Evolutionary conservation across 2,888 invertebrate species (phyloP).

Genomic region (Subacronicta megacephala): DNA sequence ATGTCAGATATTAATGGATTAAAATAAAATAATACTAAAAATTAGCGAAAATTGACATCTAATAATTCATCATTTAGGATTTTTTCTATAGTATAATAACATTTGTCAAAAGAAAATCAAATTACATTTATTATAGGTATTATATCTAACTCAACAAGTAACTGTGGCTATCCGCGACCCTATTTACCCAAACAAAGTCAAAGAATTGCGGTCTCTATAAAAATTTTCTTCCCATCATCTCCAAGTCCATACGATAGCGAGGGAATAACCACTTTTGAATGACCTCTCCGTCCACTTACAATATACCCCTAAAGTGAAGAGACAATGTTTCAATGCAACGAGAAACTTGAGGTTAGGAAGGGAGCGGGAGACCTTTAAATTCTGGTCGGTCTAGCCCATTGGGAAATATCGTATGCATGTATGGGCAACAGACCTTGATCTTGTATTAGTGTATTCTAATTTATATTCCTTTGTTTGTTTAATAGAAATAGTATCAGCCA

Average conservation of each 20-base stretch:
- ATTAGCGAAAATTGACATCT: no score
- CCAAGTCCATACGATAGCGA: constrained; percentile 34
- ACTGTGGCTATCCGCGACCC: constrained; percentile 11
- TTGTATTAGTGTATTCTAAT: constrained; percentile 58
- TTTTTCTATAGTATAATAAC: no score
- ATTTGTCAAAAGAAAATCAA: no score
- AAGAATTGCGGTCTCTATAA: constrained; percentile 50
- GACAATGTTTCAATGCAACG: not conserved
- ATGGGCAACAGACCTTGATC: constrained; percentile 52
- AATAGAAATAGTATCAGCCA: constrained; percentile 51
- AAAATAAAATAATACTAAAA: no score
- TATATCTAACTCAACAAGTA: constrained; percentile 12
- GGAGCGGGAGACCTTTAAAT: constrained; percentile 19
- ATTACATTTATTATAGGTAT: no score
- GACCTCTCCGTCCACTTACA: constrained; percentile 19
- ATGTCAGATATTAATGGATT: no score
- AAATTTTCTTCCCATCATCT: constrained; percentile 47
- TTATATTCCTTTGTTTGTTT: constrained; percentile 52
- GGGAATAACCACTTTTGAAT: constrained; percentile 28
- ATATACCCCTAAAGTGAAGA: constrained; percentile 3
- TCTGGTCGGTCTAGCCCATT: constrained; percentile 43
- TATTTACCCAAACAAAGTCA: constrained; percentile 43
- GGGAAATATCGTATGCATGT: constrained; percentile 68
- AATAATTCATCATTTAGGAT: no score
- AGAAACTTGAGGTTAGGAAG: not conserved